Percentiles rank a stretch among this genome's conserved stretches.
These are phyloP conservation scores for Caloenas nicobarica DNA, from an alignment of 2,113 vertebrate genomes.

Conservation along the genomic window DNA sequence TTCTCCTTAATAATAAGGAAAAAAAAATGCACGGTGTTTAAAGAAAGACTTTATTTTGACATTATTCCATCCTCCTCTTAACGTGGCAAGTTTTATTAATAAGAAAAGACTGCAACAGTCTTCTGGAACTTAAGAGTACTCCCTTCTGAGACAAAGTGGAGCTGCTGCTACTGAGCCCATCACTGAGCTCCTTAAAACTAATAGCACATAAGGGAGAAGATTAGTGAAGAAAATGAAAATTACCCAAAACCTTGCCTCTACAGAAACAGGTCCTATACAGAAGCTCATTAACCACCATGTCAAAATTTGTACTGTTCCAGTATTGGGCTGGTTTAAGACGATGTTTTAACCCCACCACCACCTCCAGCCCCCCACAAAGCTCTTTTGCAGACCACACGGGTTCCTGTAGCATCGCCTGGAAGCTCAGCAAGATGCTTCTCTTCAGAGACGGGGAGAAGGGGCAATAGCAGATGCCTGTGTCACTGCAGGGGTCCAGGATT, in stretches of 20 bases:
- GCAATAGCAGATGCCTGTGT: neutral
- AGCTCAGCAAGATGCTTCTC: neutral
- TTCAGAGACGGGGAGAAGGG: fast-evolving
- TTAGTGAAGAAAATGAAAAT: neutral
- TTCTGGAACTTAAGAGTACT: slow-evolving; percentile 3
- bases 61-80: slow-evolving; percentile 57
- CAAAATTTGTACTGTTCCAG: neutral
- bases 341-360: neutral
- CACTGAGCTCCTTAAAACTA: neutral
- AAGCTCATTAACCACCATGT: neutral
- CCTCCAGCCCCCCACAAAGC: fast-evolving
- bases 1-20: slow-evolving; percentile 58
- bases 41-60: slow-evolving; percentile 65
- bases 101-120: neutral
- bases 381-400: neutral
- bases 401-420: neutral
- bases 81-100: slow-evolving; percentile 36
- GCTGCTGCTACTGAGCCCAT: neutral
- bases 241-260: neutral
- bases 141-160: neutral
- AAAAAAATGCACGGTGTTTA: neutral
- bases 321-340: neutral
- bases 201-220: neutral
- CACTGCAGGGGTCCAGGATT: neutral
- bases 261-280: neutral